These are phyloP conservation scores for Oryzaephilus surinamensis DNA, from an alignment of 1,140 invertebrate species.

Conservation along the genomic window DNA sequence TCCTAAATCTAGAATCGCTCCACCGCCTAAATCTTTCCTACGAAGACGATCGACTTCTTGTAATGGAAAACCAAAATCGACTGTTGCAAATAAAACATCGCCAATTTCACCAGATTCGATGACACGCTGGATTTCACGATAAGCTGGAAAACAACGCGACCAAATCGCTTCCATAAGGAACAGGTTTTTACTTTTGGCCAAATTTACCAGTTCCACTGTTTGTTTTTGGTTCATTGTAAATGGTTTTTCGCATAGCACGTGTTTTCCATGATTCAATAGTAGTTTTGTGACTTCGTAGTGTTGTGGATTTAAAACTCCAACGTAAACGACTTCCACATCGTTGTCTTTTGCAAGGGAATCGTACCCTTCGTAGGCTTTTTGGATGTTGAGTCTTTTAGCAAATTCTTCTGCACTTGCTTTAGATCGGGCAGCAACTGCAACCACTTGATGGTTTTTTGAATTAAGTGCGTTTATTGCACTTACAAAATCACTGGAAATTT, in stretches of 20 bases:
- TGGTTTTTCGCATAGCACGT: conserved; percentile 79
- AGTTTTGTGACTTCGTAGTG: conserved; percentile 57
- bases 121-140: conserved; percentile 50
- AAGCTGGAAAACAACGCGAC: conserved; percentile 71
- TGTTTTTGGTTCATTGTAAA: conserved; percentile 61
- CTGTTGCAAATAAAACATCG: conserved; percentile 55
- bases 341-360: conserved; percentile 58
- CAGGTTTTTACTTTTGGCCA: conserved; percentile 51
- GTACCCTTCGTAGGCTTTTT: conserved; percentile 63
- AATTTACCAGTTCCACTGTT: conserved; percentile 45
- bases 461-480: conserved; percentile 55
- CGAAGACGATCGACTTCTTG: conserved; percentile 45
- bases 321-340: conserved; percentile 67
- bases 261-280: conserved; percentile 64
- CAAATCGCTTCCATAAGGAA: conserved; percentile 83
- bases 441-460: conserved; percentile 50
- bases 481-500: conserved; percentile 71
- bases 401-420: conserved; percentile 60
- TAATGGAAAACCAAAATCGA: conserved; percentile 54
- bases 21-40: conserved; percentile 53
- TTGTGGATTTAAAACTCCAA: conserved; percentile 57
- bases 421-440: conserved; percentile 65
- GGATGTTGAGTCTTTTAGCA: conserved; percentile 57
- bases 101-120: conserved; percentile 55
- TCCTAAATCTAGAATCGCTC: conserved; percentile 71